Conservation (phyloP, 2,113 vertebrate genomes). For the Corythaixoides concolor region DNA sequence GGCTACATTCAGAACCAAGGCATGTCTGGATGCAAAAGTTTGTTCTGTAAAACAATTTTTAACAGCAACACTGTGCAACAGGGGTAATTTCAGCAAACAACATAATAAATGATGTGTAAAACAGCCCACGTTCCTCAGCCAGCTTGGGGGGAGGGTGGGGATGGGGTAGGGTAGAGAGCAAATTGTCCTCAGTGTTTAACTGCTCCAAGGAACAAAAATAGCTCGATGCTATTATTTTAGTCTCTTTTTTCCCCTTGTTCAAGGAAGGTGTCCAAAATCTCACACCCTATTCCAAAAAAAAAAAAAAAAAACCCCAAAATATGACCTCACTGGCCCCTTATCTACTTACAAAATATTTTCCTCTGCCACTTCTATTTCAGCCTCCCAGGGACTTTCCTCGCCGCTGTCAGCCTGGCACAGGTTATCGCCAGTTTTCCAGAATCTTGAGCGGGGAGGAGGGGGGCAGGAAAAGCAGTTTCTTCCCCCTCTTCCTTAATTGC, state of each 20-base stretch:
- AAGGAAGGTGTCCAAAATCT: background rate
- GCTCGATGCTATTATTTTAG: background rate
- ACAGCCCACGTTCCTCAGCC: background rate
- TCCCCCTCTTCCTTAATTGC: background rate
- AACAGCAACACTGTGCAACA: background rate
- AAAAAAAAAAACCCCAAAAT: background rate
- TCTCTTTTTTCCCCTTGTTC: background rate
- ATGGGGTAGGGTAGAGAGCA: background rate
- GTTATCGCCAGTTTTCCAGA: slow-evolving; percentile 21
- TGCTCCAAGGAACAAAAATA: background rate
- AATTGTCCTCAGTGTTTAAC: background rate
- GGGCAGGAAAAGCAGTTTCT: slow-evolving; percentile 20
- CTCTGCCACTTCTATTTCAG: background rate
- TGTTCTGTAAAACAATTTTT: background rate
- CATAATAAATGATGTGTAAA: background rate
- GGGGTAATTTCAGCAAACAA: background rate
- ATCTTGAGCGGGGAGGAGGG: background rate
- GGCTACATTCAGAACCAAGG: background rate
- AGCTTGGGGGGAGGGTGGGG: background rate
- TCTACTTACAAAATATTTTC: slow-evolving; percentile 27
- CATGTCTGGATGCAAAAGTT: background rate
- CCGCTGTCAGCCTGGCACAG: background rate
- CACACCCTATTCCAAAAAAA: background rate
- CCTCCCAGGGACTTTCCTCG: background rate
- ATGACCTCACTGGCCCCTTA: background rate